A percentile compares a stretch with the other conserved stretches of the same genome.
phyloP scores from a whole-genome alignment of 2,113 vertebrate species.

The Emydocephalus ijimae region DNA sequence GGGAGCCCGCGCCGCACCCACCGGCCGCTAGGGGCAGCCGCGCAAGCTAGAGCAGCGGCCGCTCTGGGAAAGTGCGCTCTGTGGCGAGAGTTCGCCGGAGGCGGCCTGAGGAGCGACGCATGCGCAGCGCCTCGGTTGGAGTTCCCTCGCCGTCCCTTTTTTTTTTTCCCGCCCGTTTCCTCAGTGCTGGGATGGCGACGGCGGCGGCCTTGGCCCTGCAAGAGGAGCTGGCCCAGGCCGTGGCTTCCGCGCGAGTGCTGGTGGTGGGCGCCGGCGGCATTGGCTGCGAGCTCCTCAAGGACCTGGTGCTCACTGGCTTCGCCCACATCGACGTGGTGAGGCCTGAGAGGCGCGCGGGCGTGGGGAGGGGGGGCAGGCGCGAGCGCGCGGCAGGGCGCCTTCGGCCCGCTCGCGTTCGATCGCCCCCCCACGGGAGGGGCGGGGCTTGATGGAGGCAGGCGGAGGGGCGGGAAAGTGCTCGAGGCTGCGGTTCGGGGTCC shows the following conservation, averaged over 20 bases:
- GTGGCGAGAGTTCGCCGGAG: background rate
- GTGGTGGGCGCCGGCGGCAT: slow-evolving; percentile 94
- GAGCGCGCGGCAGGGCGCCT: no score
- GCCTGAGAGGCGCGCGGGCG: background rate
- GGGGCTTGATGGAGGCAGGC: background rate
- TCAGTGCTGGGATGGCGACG: slow-evolving; percentile 68
- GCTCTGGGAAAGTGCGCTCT: background rate
- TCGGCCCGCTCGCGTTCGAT: background rate
- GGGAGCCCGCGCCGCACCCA: background rate
- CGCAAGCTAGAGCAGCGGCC: background rate
- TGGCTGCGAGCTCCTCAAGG: slow-evolving; percentile 93
- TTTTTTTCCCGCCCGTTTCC: slow-evolving; percentile 9
- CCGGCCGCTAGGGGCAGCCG: background rate
- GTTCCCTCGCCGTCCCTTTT: slow-evolving; percentile 21
- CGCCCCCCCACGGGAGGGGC: background rate
- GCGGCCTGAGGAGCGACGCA: slow-evolving; percentile 31
- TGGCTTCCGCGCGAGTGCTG: slow-evolving; percentile 80
- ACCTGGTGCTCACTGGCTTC: slow-evolving; percentile 92
- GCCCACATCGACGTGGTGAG: slow-evolving; percentile 88
- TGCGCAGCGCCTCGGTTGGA: slow-evolving; percentile 3
- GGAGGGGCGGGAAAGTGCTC: background rate
- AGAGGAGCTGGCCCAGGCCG: slow-evolving; percentile 82
- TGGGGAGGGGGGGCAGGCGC: no score
- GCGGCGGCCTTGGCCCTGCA: slow-evolving; percentile 71
- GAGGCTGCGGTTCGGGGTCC: no score